Conservation (phyloP, 2,113 vertebrate genomes). For the Corvus hawaiiensis region DNA sequence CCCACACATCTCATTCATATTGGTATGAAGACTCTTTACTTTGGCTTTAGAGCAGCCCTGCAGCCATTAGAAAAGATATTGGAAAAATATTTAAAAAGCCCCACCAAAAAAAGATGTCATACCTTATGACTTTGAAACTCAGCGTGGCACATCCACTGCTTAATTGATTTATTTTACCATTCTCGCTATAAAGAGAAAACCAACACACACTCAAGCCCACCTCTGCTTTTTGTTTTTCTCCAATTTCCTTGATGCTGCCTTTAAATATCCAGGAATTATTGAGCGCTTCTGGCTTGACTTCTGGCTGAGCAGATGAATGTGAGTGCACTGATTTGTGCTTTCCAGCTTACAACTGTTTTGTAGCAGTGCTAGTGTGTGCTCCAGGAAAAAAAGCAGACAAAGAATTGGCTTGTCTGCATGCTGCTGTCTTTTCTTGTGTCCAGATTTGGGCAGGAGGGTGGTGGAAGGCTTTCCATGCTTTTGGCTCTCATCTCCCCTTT, state of each 20-base stretch:
- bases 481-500: background rate
- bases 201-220: background rate
- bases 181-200: background rate
- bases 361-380: background rate
- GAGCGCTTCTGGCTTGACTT: background rate
- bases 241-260: background rate
- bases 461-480: background rate
- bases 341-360: background rate
- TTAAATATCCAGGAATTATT: background rate
- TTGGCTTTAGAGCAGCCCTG: background rate
- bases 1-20: background rate
- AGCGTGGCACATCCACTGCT: background rate
- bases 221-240: background rate
- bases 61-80: background rate
- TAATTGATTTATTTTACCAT: background rate
- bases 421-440: background rate
- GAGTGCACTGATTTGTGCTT: accelerated
- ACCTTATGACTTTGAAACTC: background rate
- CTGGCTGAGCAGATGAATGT: background rate
- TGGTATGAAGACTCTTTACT: background rate
- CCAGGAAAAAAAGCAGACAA: background rate
- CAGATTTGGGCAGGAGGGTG: background rate
- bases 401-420: background rate
- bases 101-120: background rate
- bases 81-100: background rate